Conservation (phyloP, 1,140 invertebrate genomes). For the Vanessa tameamea region DNA sequence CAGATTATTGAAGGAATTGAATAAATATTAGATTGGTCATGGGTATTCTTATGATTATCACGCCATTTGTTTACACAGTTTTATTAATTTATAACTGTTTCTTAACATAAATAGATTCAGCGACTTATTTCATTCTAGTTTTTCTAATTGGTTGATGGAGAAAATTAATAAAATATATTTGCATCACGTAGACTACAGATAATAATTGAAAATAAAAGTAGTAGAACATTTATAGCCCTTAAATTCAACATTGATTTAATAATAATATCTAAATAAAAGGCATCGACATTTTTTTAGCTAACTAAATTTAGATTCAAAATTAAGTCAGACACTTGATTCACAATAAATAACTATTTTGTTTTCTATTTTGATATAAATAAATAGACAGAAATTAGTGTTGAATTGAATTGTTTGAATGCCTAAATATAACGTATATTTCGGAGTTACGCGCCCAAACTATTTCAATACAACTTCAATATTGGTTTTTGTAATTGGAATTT, state of each 20-base stretch:
- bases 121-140: too few species aligned
- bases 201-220: too few species aligned
- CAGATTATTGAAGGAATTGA: slow-evolving; percentile 56
- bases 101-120: too few species aligned
- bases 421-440: slow-evolving; percentile 13
- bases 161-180: too few species aligned
- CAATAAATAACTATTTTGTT: too few species aligned
- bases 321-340: too few species aligned
- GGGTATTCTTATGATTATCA: slow-evolving; percentile 29
- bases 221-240: too few species aligned
- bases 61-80: not conserved
- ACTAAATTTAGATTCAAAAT: not conserved
- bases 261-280: too few species aligned
- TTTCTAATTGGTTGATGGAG: too few species aligned
- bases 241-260: too few species aligned
- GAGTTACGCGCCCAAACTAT: slow-evolving; percentile 34
- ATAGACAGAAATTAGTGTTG: not conserved
- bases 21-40: slow-evolving; percentile 64
- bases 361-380: not conserved
- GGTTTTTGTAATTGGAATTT: slow-evolving; percentile 54
- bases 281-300: not conserved
- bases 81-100: not conserved
- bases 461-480: slow-evolving; percentile 47
- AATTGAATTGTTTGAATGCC: not conserved
- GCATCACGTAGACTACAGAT: too few species aligned